Percentiles rank a stretch among this genome's conserved stretches.
These are phyloP conservation scores for Galeopterus variegatus DNA, from an alignment of 2,113 vertebrate species.

Conservation along the genomic window DNA sequence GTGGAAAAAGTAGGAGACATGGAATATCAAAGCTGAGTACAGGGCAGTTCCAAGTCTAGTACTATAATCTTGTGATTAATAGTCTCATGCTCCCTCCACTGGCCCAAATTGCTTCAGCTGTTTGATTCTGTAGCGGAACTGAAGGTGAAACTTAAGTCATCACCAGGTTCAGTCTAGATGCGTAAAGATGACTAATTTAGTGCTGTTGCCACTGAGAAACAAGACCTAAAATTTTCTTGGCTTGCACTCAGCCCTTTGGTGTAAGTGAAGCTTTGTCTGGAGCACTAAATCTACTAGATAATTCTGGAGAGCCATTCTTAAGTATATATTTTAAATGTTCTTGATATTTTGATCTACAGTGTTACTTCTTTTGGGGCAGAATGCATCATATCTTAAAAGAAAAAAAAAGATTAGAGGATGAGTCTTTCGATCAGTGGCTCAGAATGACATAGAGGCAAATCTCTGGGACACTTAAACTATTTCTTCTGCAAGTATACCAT, in stretches of 20 bases:
- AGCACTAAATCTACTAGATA: background rate
- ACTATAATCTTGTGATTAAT: slow-evolving; percentile 47
- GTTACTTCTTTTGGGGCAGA: slow-evolving; percentile 18
- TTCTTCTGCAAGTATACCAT: background rate
- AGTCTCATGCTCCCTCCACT: slow-evolving; percentile 21
- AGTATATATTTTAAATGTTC: slow-evolving; percentile 2
- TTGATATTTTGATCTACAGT: slow-evolving; percentile 29
- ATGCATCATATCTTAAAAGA: background rate
- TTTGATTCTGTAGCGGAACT: slow-evolving; percentile 59
- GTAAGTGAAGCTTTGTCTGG: slow-evolving; percentile 31
- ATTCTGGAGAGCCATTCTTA: background rate
- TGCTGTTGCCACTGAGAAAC: slow-evolving; percentile 21
- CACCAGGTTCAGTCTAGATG: slow-evolving; percentile 17
- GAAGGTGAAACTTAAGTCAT: slow-evolving; percentile 67
- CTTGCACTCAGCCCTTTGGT: slow-evolving; percentile 29
- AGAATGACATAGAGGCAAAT: background rate
- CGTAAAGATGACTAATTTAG: slow-evolving; percentile 56
- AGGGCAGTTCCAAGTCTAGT: background rate
- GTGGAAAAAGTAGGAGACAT: background rate
- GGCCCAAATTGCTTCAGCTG: slow-evolving; percentile 19
- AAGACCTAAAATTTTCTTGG: slow-evolving; percentile 42
- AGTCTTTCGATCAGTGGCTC: background rate
- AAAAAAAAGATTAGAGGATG: slow-evolving; percentile 38
- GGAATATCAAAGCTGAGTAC: background rate
- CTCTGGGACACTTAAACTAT: background rate